phyloP scores from a whole-genome alignment of 2,888 invertebrate genomes.

The Diadegma fenestrale region DNA sequence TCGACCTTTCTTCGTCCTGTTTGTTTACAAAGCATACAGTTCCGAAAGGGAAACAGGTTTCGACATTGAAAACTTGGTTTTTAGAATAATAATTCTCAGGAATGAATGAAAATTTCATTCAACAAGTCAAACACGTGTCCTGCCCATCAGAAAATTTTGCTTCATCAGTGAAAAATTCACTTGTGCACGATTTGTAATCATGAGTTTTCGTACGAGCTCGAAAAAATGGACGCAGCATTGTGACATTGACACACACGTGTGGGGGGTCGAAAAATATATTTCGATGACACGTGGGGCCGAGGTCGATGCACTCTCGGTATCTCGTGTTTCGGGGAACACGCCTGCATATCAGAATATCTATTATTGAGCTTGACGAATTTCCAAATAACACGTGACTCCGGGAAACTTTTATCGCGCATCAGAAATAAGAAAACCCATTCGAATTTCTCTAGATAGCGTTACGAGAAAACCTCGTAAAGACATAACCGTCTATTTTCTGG shows the following conservation, averaged over 20 bases:
- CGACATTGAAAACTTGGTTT: not conserved
- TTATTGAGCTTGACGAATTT: constrained; percentile 59
- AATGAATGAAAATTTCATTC: not conserved
- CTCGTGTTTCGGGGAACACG: constrained; percentile 23
- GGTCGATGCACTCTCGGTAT: constrained; percentile 56
- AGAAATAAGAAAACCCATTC: constrained; percentile 1
- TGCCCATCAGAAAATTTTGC: not conserved
- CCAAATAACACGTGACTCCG: constrained; percentile 20
- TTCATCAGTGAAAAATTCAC: not conserved
- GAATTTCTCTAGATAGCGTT: not conserved
- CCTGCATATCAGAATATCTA: constrained; percentile 49
- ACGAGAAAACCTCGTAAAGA: not conserved
- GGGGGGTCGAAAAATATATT: constrained; percentile 50
- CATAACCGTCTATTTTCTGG: no score
- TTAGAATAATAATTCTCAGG: not conserved
- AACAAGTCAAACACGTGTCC: not conserved
- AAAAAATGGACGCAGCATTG: constrained; percentile 8
- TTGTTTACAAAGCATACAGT: not conserved
- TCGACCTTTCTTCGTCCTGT: not conserved
- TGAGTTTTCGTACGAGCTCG: not conserved
- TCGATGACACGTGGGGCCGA: constrained; percentile 45
- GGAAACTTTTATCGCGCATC: not conserved
- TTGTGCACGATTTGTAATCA: not conserved
- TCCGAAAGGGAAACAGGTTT: no score
- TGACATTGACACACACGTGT: constrained; percentile 41